Percentiles rank a stretch among this genome's conserved stretches.
phyloP scores from a whole-genome alignment of 2,797 vertebrate genomes.

The Halcyon chelicuti region DNA sequence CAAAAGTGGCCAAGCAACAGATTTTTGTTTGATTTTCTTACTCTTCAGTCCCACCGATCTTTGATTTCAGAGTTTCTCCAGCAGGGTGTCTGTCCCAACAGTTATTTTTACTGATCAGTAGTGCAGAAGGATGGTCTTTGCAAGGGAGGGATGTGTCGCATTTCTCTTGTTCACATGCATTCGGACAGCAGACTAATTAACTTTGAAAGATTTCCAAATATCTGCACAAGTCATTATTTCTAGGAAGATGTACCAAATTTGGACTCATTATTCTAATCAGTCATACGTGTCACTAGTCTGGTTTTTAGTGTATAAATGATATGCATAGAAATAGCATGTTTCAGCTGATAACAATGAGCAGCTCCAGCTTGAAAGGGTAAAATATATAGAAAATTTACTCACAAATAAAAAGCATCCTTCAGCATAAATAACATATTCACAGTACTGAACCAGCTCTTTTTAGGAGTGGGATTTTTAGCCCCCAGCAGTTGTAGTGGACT shows the following conservation, averaged over 20 bases:
- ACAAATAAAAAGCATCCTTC: background rate
- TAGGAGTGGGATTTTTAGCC: background rate
- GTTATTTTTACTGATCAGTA: background rate
- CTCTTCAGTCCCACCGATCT: background rate
- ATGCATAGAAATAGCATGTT: rapidly evolving
- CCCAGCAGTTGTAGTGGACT: background rate
- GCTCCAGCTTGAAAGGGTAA: background rate
- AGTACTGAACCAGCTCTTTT: background rate
- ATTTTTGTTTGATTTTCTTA: background rate
- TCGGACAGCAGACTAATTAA: background rate
- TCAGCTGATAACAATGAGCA: background rate
- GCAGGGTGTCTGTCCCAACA: background rate
- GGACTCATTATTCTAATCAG: background rate
- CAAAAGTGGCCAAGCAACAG: rapidly evolving
- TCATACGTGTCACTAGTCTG: background rate
- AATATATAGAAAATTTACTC: background rate
- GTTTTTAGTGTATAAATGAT: background rate
- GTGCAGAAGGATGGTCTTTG: background rate
- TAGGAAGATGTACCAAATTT: background rate
- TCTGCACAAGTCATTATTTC: background rate
- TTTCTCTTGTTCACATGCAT: background rate
- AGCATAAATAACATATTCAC: background rate
- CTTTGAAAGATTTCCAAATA: background rate
- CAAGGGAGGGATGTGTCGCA: background rate
- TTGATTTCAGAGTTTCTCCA: background rate